A percentile compares a stretch with the other conserved stretches of the same genome.
Conservation (phyloP, 2,888 invertebrate genomes). For the Ypsolopha sequella region DNA sequence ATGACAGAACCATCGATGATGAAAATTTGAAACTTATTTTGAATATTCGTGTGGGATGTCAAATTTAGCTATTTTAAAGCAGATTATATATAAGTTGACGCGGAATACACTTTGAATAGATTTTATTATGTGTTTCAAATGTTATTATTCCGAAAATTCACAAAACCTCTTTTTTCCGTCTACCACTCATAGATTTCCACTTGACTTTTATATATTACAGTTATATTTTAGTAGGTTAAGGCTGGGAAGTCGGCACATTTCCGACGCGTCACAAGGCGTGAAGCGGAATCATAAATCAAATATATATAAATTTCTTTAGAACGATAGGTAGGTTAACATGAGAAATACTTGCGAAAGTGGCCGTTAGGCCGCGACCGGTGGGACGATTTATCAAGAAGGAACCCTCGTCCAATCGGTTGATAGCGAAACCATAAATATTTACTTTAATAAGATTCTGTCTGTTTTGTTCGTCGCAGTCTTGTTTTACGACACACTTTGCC, state of each 20-base stretch:
- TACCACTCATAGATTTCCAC: background rate
- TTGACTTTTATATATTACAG: background rate
- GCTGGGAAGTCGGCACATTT: too few species aligned
- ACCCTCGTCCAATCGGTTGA: conserved; percentile 67
- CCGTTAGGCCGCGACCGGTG: conserved; percentile 49
- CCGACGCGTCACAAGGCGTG: conserved; percentile 39
- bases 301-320: conserved; percentile 44
- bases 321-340: conserved; percentile 38
- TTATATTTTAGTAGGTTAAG: conserved; percentile 6
- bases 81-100: too few species aligned
- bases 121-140: too few species aligned
- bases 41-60: too few species aligned
- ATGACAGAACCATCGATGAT: too few species aligned
- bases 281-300: conserved; percentile 58
- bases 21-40: too few species aligned
- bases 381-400: conserved; percentile 63
- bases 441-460: conserved; percentile 69
- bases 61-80: too few species aligned
- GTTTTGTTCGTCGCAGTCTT: conserved; percentile 56
- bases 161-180: too few species aligned
- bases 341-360: conserved; percentile 53
- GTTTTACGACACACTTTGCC: conserved; percentile 61
- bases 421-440: conserved; percentile 69
- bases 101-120: too few species aligned
- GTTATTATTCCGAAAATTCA: too few species aligned